Evolutionary conservation across 2,113 vertebrate genomes (phyloP), one percentile per base, ranked within the genome.

Genomic region (Brachionichthys hirsutus): DNA sequence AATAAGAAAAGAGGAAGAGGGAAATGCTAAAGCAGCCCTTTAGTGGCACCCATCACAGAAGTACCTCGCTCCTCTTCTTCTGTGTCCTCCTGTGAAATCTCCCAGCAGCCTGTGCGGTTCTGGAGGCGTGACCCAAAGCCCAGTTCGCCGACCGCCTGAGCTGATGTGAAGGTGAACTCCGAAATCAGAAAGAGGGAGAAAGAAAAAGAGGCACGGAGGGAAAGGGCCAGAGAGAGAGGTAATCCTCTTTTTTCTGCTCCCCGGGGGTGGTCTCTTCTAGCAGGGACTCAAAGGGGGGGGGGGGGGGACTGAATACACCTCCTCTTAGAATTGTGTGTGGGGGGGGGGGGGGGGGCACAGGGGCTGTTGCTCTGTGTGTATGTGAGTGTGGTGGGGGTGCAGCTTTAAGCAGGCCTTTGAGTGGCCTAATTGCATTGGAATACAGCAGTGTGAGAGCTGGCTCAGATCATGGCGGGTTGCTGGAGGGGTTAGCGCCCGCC

Each of bases 321-420:
- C 82, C 70, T 77, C 18, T 69, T 74, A 90, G 88, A 91, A 91
- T 90, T n/a, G n/a, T n/a, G n/a, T n/a, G n/a, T n/a, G n/a, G n/a
- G n/a, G n/a, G n/a, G n/a, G 74, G 81, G 84, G 80, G 77, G 24
- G 78, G 80, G 84, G 85, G 88, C 88, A 86, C 83, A 80, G 75
- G 78, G 79, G 82, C 81, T 83, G 82, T 75, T 80, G 78, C 80
- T 88, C 74, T 75, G 73, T 73, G 70, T 55, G 78, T 73, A 74
- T 73, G 64, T 55, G 76, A 54, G 73, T 66, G 75, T 77, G 75
- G 62, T 66, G 80, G 64, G 69, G 84, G 86, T 91, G 86, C 90
- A 94, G 94, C 93, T 93, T 94, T 94, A 96, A 94, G 92, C 92
- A 93, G 92, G 84, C 89, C 92, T 96, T 94, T 94, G 88, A 94